Base-by-base conservation (phyloP, 2,797 vertebrate species). In the Centroberyx gerrardi region DNA sequence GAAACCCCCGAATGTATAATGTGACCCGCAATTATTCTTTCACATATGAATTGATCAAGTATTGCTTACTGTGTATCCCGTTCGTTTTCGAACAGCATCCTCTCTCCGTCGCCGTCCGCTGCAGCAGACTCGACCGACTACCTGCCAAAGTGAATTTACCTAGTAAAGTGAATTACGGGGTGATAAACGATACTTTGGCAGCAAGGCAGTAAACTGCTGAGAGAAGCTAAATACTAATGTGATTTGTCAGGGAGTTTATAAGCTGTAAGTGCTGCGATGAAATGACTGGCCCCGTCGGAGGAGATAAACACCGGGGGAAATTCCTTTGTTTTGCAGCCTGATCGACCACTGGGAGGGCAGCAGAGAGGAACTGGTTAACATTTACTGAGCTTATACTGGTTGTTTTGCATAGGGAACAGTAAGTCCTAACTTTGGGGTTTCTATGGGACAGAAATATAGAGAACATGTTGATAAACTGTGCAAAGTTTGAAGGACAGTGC, bases 201-300 rank as follows among this genome's bases (percentile, higher is more conserved):
- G 82, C 88, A 89, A 86, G 80, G 90, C 92, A 76, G 86, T 81
- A 88, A 94, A 93, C 93, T 93, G 94, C 93, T 94, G 93, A 94
- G 92, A 90, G 93, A 94, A 91, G 93, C 94, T 92, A 91, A 94
- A 94, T 86, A 76, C 87, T 95, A 95, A 95, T 95, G 86, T 74
- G 75, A 95, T 96, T 95, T 94, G 84, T 86, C 87, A 88, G 91
- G 82, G 90, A 94, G 91, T 95, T 95, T 95, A 93, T 93, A 92
- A 91, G 88, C 91, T 85, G 76, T 94, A 94, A 95, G 94, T 95
- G 95, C 94, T 92, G 90, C 86, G 93, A 95, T 95, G 94, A 95
- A 95, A 91, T 93, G 94, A 91, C 84, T 68, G 80, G 87, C 81
- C 89, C 88, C 90, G 69, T 81, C 83, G 82, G 80, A 92, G 73